Evolutionary conservation across 53 echinoderm and acorn worm species (phyloP).

Genomic region (Patiria pectinifera): DNA sequence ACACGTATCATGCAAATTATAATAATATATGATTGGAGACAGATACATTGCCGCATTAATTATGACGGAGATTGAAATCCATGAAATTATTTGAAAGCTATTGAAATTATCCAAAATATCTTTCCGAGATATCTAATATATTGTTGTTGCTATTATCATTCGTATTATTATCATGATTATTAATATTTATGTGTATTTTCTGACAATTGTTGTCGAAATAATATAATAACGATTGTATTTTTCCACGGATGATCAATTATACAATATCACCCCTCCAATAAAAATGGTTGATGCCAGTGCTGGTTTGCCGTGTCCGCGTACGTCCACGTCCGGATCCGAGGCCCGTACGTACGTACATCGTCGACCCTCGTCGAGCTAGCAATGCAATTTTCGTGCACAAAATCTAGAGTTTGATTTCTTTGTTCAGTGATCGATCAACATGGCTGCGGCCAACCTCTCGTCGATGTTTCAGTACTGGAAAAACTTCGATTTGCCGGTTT

Average conservation of each 20-base stretch:
- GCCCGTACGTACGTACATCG: no score
- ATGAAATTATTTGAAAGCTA: background rate
- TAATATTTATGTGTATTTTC: background rate
- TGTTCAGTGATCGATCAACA: slow-evolving; percentile 87
- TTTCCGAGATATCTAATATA: background rate
- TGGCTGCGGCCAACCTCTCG: slow-evolving; percentile 99
- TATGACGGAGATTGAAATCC: background rate
- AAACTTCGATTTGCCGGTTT: slow-evolving; percentile 95
- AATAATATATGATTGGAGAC: slow-evolving; percentile 50
- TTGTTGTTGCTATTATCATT: no score
- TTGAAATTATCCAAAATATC: background rate
- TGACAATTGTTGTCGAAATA: background rate
- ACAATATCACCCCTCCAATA: slow-evolving; percentile 26
- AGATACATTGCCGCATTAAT: background rate
- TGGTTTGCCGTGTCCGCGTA: background rate
- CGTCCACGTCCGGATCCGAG: no score
- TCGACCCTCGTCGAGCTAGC: background rate
- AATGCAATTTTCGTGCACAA: slow-evolving; percentile 42
- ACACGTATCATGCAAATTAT: slow-evolving; percentile 34
- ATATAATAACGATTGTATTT: background rate
- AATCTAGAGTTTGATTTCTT: slow-evolving; percentile 68
- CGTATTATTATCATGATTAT: no score
- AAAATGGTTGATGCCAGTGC: slow-evolving; percentile 39
- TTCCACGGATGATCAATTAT: slow-evolving; percentile 46
- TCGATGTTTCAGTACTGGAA: slow-evolving; percentile 99